A percentile compares a stretch with the other conserved stretches of the same genome.
phyloP scores from a whole-genome alignment of 2,888 invertebrate genomes.

The Elegia similella region DNA sequence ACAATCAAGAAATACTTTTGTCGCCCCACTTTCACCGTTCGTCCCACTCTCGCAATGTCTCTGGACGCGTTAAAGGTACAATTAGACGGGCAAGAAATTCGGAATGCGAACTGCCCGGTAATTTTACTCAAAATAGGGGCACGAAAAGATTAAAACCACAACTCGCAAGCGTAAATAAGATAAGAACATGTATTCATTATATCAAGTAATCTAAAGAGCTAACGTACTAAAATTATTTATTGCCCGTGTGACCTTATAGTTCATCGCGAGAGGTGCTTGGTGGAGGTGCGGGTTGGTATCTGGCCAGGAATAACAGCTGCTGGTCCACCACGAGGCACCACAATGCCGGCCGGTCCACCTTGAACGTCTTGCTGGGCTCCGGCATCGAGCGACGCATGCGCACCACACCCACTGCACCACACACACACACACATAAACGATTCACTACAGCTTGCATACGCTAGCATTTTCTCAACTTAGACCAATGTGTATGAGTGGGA shows the following conservation, averaged over 20 bases:
- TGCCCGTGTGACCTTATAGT: conserved; percentile 35
- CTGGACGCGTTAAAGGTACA: background rate
- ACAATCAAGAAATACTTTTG: background rate
- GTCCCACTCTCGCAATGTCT: background rate
- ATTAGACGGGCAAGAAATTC: conserved; percentile 11
- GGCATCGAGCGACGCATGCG: conserved; percentile 47
- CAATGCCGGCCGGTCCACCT: conserved; percentile 57
- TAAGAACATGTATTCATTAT: too few relatives aligned
- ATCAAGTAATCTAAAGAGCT: background rate
- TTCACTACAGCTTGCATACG: conserved; percentile 16
- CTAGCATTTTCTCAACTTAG: background rate
- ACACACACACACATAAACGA: conserved; percentile 32
- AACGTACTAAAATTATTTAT: background rate
- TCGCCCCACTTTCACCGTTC: background rate
- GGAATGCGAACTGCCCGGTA: background rate
- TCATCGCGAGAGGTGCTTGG: conserved; percentile 40
- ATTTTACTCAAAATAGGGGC: background rate
- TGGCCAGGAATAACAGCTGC: conserved; percentile 37
- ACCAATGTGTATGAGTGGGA: background rate
- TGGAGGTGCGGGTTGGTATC: conserved; percentile 33
- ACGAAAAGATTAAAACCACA: background rate
- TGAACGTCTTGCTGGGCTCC: conserved; percentile 36
- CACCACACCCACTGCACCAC: conserved; percentile 42
- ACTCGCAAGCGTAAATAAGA: too few relatives aligned
- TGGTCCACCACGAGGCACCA: conserved; percentile 47